Base-by-base conservation (phyloP, 1,140 invertebrate species). In the Drosophila nigrodunni region DNA sequence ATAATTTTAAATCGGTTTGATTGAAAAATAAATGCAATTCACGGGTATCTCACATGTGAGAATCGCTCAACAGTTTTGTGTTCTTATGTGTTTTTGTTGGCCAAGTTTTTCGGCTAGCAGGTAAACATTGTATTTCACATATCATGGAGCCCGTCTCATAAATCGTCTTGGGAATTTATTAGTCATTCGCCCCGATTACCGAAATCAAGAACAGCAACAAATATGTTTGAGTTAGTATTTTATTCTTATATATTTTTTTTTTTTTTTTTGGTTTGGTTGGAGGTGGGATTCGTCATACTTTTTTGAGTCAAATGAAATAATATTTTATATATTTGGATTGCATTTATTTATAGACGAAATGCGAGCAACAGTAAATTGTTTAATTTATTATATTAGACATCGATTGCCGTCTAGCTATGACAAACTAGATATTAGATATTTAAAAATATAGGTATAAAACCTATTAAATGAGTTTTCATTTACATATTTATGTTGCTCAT, bases 361-460 rank as follows among this genome's bases (percentile, higher is more conserved):
- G 57, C 47, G n/a, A 39, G 47, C 41, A 34, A 50, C 39, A 72
- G 43, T 67, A 71, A 78, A 78, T 46, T 57, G 61, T 8, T 46
- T 25, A 72, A 62, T 78, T 78, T 76, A 78, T 78, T 71, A 60
- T 60, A 71, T 71, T 61, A 55, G 72, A 65, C 35, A 43, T 41
- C 55, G 52, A 69, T 74, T 46, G n/a, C n/a, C 30, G 37, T 15
- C 43, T 35, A 15, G 47, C 37, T 47, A 39, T 65, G 69, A 46
- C 46, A 55, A 59, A n/a, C 60, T 18, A 35, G 25, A 68, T 55
- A 39, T 46, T 11, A 58, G 47, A 49, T 50, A 43, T 49, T 18
- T 49, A 47, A 7, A 37, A 34, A 54, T 35, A 37, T 62, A 37
- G n/a, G n/a, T 67, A 47, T 57, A 8, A 15, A 6, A 15, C 6